These are phyloP conservation scores for Pseudochirops cupreus DNA, from an alignment of 2,797 vertebrate genomes.

Conservation along the genomic window DNA sequence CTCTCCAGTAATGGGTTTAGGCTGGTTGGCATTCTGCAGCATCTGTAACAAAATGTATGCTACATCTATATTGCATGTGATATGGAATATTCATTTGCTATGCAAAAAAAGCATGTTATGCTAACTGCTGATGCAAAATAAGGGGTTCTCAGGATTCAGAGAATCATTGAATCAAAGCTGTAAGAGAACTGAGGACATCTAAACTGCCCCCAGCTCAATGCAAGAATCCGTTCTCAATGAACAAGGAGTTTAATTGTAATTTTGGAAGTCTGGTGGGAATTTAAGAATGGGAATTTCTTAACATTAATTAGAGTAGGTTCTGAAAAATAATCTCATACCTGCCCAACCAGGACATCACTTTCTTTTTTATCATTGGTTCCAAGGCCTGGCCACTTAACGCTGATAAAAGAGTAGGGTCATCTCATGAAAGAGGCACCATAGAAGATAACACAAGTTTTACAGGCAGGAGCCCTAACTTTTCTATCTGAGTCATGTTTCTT, in stretches of 20 bases:
- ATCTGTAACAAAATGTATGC: slow-evolving; percentile 1
- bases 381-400: not conserved
- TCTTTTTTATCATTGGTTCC: not conserved
- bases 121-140: not conserved
- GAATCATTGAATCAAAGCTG: not conserved
- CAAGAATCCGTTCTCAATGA: slow-evolving; percentile 5
- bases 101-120: not conserved
- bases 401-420: not conserved
- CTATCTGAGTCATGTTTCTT: not conserved
- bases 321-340: not conserved
- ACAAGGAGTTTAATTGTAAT: not conserved
- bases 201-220: not conserved
- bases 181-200: not conserved
- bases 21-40: not conserved
- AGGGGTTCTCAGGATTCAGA: not conserved
- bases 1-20: slow-evolving; percentile 12
- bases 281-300: not conserved
- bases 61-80: not conserved
- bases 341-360: not conserved
- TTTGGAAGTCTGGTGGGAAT: not conserved
- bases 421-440: not conserved
- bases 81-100: not conserved
- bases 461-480: not conserved
- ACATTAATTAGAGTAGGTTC: not conserved
- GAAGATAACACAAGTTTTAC: not conserved